Evolutionary conservation across 2,113 vertebrate genomes (phyloP).

Genomic region (Amia ocellicauda): DNA sequence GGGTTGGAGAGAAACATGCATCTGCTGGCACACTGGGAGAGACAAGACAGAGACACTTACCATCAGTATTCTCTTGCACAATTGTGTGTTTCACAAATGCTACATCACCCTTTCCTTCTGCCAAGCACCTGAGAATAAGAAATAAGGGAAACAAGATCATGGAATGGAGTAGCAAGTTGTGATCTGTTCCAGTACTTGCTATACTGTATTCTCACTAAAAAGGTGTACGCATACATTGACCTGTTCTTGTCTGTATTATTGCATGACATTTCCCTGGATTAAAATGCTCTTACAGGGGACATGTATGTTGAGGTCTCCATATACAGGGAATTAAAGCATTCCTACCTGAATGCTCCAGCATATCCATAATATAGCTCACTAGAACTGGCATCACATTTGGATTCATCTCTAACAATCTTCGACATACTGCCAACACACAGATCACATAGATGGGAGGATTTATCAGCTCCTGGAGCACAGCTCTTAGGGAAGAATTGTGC

Average conservation of each 20-base stretch:
- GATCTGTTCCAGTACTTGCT: no score
- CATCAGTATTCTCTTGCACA: slow-evolving; percentile 68
- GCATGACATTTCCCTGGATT: no score
- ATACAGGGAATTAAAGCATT: no score
- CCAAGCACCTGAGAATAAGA: slow-evolving; percentile 72
- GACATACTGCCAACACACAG: slow-evolving; percentile 66
- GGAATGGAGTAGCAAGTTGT: no score
- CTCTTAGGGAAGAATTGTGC: slow-evolving; percentile 66
- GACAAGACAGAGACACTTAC: no score
- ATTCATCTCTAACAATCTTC: slow-evolving; percentile 16
- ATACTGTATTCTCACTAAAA: no score
- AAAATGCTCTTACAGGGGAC: no score
- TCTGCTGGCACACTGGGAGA: no score
- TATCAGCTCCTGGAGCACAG: slow-evolving; percentile 78
- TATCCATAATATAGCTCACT: slow-evolving; percentile 76
- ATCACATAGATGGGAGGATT: slow-evolving; percentile 63
- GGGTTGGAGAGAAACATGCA: no score
- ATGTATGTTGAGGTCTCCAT: no score
- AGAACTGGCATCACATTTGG: slow-evolving; percentile 64
- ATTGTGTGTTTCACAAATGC: slow-evolving; percentile 84
- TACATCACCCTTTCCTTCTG: slow-evolving; percentile 73
- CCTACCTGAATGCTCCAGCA: slow-evolving; percentile 77
- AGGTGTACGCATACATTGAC: no score
- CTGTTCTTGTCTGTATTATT: no score
- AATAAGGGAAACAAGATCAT: not conserved